Evolutionary conservation across 2,888 invertebrate species (phyloP).

Genomic region (Clanis bilineata): DNA sequence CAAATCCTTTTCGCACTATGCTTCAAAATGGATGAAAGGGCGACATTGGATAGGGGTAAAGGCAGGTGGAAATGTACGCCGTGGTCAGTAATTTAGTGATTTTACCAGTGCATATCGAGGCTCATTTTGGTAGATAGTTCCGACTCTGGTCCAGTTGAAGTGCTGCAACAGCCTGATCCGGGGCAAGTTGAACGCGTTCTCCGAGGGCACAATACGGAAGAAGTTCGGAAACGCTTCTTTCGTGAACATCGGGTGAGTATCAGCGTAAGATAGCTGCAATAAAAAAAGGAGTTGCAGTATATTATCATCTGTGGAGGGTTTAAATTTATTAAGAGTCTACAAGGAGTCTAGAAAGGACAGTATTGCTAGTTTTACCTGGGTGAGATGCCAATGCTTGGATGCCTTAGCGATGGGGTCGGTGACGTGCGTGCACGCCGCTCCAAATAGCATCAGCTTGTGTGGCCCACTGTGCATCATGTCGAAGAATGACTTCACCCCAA

Average conservation of each 20-base stretch:
- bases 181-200: conserved; percentile 97
- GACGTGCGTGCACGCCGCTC: conserved; percentile 97
- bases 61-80: too few species aligned
- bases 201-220: conserved; percentile 97
- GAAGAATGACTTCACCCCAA: conserved; percentile 97
- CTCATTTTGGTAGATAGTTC: conserved; percentile 98
- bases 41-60: too few species aligned
- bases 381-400: conserved; percentile 97
- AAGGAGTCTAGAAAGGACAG: conserved; percentile 23
- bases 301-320: not conserved
- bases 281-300: too few species aligned
- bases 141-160: conserved; percentile 99
- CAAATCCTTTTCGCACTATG: too few species aligned
- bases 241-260: conserved; percentile 98
- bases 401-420: conserved; percentile 98
- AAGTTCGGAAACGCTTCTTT: conserved; percentile 97
- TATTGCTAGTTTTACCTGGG: conserved; percentile 85
- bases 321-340: too few species aligned
- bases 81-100: conserved; percentile 21
- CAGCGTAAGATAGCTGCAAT: conserved; percentile 94
- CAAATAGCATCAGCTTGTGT: conserved; percentile 96
- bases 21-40: too few species aligned
- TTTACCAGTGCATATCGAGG: conserved; percentile 94
- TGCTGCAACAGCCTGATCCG: conserved; percentile 92
- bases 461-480: conserved; percentile 98